Conservation (phyloP, 2,888 invertebrate genomes). For the Euphydryas editha region DNA sequence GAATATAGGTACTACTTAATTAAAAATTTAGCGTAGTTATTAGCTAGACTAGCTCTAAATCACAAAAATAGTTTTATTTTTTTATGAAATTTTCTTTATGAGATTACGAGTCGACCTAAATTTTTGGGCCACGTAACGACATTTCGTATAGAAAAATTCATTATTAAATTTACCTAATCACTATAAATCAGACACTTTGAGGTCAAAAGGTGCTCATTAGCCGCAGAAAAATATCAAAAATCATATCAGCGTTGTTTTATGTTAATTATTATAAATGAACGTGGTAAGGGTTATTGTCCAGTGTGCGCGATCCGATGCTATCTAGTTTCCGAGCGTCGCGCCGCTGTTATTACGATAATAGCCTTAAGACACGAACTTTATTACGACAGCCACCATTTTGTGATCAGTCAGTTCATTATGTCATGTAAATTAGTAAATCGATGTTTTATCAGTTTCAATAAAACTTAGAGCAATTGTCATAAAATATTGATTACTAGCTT, state of each 20-base stretch:
- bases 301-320: slow-evolving; percentile 78
- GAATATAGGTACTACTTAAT: neutral
- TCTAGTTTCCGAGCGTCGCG: slow-evolving; percentile 78
- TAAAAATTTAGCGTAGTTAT: neutral
- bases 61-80: neutral
- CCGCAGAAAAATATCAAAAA: slow-evolving; percentile 50
- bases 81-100: slow-evolving; percentile 14
- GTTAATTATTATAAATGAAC: slow-evolving; percentile 75
- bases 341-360: slow-evolving; percentile 76
- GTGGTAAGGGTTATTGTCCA: slow-evolving; percentile 80
- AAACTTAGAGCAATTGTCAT: neutral
- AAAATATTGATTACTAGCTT: neutral
- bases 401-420: slow-evolving; percentile 64
- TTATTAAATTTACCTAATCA: slow-evolving; percentile 37
- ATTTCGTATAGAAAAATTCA: slow-evolving; percentile 20
- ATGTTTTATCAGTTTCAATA: neutral
- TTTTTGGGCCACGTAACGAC: slow-evolving; percentile 15
- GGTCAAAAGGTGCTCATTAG: slow-evolving; percentile 41
- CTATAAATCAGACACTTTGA: slow-evolving; percentile 40
- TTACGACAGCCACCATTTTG: slow-evolving; percentile 59
- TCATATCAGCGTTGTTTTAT: slow-evolving; percentile 61
- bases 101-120: slow-evolving; percentile 20
- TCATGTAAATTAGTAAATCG: slow-evolving; percentile 25
- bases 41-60: neutral
- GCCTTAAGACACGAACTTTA: slow-evolving; percentile 75